Conservation (phyloP, 1,140 invertebrate species). For the Sminthurides bifidus region DNA sequence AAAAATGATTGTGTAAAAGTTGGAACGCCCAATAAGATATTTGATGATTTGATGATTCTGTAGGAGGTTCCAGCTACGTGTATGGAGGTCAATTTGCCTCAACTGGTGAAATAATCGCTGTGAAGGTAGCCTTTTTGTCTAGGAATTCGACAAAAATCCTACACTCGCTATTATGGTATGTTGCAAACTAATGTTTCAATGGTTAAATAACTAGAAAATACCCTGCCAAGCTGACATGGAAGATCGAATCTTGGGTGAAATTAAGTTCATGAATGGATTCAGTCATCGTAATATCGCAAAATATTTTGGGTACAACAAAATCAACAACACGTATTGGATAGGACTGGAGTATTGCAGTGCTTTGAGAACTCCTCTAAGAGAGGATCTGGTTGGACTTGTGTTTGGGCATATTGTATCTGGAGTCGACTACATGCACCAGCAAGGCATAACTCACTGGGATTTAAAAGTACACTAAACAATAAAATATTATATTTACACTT, state of each 20-base stretch:
- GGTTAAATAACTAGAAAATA: slow-evolving; percentile 19
- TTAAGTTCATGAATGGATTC: slow-evolving; percentile 23
- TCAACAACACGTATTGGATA: slow-evolving; percentile 18
- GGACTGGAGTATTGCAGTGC: slow-evolving; percentile 26
- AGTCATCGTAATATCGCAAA: slow-evolving; percentile 26
- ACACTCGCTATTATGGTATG: neutral
- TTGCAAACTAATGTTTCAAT: neutral
- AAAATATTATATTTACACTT: neutral
- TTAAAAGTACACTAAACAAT: slow-evolving; percentile 29
- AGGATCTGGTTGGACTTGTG: slow-evolving; percentile 19
- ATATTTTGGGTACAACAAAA: slow-evolving; percentile 18
- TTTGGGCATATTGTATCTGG: slow-evolving; percentile 26
- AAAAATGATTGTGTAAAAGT: too few relatives aligned
- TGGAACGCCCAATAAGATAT: slow-evolving; percentile 3
- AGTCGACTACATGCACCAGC: slow-evolving; percentile 27
- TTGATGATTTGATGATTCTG: neutral
- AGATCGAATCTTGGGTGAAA: slow-evolving; percentile 21
- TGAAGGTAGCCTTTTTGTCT: slow-evolving; percentile 18
- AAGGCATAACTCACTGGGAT: slow-evolving; percentile 28
- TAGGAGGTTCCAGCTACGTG: slow-evolving; percentile 29
- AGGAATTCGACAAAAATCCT: neutral
- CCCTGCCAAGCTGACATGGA: slow-evolving; percentile 15
- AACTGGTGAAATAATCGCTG: slow-evolving; percentile 16
- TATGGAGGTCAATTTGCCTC: slow-evolving; percentile 17
- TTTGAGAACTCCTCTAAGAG: slow-evolving; percentile 9